These are phyloP conservation scores for Chromis chromis DNA, from an alignment of 2,797 vertebrate genomes.

Conservation along the genomic window DNA sequence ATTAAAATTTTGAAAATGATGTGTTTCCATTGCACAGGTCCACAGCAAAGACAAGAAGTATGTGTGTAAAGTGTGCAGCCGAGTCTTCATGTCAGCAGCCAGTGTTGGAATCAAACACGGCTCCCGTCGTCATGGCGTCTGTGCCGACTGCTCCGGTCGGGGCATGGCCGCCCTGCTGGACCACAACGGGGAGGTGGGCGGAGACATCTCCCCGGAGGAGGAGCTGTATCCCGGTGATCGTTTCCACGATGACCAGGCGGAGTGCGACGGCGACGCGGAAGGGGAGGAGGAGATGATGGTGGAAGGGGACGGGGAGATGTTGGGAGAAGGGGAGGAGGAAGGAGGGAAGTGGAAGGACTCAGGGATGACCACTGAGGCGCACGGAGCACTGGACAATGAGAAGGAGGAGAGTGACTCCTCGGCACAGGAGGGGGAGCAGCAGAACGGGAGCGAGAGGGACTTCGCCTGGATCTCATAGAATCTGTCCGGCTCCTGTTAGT, in stretches of 20 bases:
- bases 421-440: slow-evolving; percentile 88
- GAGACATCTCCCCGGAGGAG: slow-evolving; percentile 90
- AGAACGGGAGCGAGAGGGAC: slow-evolving; percentile 91
- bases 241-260: slow-evolving; percentile 81
- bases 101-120: slow-evolving; percentile 98
- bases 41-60: slow-evolving; percentile 99
- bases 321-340: slow-evolving; percentile 88
- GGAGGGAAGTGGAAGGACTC: slow-evolving; percentile 93
- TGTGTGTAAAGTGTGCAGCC: slow-evolving; percentile 97
- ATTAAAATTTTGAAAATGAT: not conserved
- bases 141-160: slow-evolving; percentile 91
- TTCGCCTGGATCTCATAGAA: slow-evolving; percentile 97
- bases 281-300: slow-evolving; percentile 91
- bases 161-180: slow-evolving; percentile 88
- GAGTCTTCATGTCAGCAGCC: slow-evolving; percentile 97
- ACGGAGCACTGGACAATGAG: slow-evolving; percentile 88
- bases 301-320: slow-evolving; percentile 89
- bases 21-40: slow-evolving; percentile 83
- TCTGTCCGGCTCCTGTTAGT: slow-evolving; percentile 27
- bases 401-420: slow-evolving; percentile 94
- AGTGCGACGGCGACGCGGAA: slow-evolving; percentile 88
- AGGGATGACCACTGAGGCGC: slow-evolving; percentile 86
- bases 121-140: slow-evolving; percentile 95
- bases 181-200: slow-evolving; percentile 86
- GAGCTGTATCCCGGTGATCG: slow-evolving; percentile 89